These are phyloP conservation scores for Yasuhikotakia modesta DNA, from an alignment of 2,797 vertebrate species.

Conservation along the genomic window DNA sequence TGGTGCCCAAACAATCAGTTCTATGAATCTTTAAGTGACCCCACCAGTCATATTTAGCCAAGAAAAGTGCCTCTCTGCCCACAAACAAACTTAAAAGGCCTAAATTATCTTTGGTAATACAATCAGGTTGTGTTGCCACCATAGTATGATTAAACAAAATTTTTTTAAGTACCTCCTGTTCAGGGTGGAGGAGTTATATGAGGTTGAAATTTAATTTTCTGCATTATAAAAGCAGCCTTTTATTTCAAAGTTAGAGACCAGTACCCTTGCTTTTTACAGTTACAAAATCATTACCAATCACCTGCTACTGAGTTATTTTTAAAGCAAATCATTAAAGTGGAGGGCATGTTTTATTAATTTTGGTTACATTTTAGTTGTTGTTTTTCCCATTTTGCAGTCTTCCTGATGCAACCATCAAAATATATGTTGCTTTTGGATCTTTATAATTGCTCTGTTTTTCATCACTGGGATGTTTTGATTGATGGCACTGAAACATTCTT, in stretches of 20 bases:
- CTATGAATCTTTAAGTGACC: constrained; percentile 56
- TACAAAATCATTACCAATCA: constrained; percentile 12
- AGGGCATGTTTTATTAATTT: constrained; percentile 70
- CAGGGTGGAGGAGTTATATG: constrained; percentile 68
- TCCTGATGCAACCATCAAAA: neutral
- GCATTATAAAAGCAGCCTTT: constrained; percentile 55
- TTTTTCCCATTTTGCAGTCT: constrained; percentile 53
- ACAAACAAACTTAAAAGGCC: constrained; percentile 40
- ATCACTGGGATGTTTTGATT: constrained; percentile 13
- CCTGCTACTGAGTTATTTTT: constrained; percentile 71
- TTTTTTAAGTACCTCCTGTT: constrained; percentile 57
- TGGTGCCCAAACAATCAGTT: constrained; percentile 33
- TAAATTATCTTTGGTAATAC: neutral
- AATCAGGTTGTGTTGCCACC: no score
- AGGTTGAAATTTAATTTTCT: constrained; percentile 27
- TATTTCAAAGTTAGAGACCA: constrained; percentile 61
- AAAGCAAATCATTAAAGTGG: constrained; percentile 39
- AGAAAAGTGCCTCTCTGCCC: constrained; percentile 60
- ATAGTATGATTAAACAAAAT: no score
- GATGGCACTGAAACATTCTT: constrained; percentile 8
- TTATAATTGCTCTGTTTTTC: constrained; percentile 57
- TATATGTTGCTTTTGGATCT: neutral
- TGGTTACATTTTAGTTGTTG: constrained; percentile 45
- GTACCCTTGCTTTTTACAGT: constrained; percentile 52
- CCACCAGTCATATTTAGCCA: constrained; percentile 57